Evolutionary conservation across 2,888 invertebrate species (phyloP).

Genomic region (Trichopoda pennipes): DNA sequence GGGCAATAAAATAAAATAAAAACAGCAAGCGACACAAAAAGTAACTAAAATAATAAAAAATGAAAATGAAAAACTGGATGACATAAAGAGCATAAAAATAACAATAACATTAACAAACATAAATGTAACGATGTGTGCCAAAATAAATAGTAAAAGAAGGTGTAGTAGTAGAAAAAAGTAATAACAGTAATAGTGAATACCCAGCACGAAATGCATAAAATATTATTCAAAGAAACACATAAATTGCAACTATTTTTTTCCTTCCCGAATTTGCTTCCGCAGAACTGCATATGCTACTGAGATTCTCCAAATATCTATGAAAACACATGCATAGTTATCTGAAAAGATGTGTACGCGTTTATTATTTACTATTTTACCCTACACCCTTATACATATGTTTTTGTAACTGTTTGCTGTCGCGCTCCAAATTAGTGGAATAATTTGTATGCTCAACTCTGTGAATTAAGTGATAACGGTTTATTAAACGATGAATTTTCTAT

Average conservation of each 20-base stretch:
- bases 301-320: conserved; percentile 28
- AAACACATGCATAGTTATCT: conserved; percentile 9
- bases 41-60: conserved; percentile 56
- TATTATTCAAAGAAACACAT: conserved; percentile 77
- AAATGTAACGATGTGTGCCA: background rate
- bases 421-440: too few species aligned
- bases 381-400: too few species aligned
- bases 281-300: conserved; percentile 71
- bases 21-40: conserved; percentile 57
- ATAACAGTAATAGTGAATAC: conserved; percentile 39
- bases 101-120: conserved; percentile 31
- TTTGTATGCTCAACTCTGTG: too few species aligned
- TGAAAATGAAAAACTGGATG: conserved; percentile 4
- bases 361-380: background rate
- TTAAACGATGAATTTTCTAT: too few species aligned
- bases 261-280: conserved; percentile 76
- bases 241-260: conserved; percentile 78
- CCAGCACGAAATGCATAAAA: conserved; percentile 66
- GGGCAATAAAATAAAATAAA: conserved; percentile 74
- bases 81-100: conserved; percentile 41
- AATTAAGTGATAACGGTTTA: too few species aligned
- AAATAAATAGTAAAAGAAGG: conserved; percentile 12
- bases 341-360: background rate
- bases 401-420: too few species aligned
- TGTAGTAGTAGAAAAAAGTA: background rate